These are phyloP conservation scores for Drosophila pallidifrons DNA, from an alignment of 1,140 invertebrate genomes.

Conservation along the genomic window DNA sequence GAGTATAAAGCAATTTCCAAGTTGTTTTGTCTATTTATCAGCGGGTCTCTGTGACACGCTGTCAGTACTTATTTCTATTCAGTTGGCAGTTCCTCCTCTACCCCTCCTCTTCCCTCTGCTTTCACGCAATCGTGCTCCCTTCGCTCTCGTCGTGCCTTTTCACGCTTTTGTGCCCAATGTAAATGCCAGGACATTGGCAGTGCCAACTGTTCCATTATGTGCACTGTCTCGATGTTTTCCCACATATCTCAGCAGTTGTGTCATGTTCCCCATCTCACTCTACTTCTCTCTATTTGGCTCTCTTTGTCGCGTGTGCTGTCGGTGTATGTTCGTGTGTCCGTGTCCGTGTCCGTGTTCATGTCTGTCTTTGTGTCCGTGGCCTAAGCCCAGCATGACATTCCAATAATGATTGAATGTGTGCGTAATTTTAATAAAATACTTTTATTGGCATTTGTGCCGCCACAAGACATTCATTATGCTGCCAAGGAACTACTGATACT, in stretches of 20 bases:
- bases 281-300: background rate
- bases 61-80: slow-evolving; percentile 23
- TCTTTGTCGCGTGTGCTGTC: slow-evolving; percentile 24
- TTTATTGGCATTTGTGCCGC: slow-evolving; percentile 74
- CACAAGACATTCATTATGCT: slow-evolving; percentile 64
- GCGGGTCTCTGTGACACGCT: slow-evolving; percentile 11
- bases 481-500: slow-evolving; percentile 7
- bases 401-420: slow-evolving; percentile 82
- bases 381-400: slow-evolving; percentile 67
- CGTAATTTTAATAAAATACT: slow-evolving; percentile 83
- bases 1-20: slow-evolving; percentile 25
- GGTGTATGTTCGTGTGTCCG: background rate
- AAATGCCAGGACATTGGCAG: slow-evolving; percentile 49
- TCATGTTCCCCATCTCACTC: background rate
- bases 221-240: slow-evolving; percentile 31
- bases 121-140: no score
- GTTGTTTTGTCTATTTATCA: slow-evolving; percentile 29
- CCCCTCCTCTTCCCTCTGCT: no score
- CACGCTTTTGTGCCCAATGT: slow-evolving; percentile 46
- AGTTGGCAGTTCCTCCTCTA: background rate
- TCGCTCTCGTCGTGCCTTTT: slow-evolving; percentile 1
- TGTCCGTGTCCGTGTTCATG: slow-evolving; percentile 1
- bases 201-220: slow-evolving; percentile 37
- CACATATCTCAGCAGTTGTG: slow-evolving; percentile 32
- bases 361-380: slow-evolving; percentile 4